A percentile compares a stretch with the other conserved stretches of the same genome.
Evolutionary conservation across 2,113 vertebrate genomes (phyloP).

Genomic region (Hassar affinis): DNA sequence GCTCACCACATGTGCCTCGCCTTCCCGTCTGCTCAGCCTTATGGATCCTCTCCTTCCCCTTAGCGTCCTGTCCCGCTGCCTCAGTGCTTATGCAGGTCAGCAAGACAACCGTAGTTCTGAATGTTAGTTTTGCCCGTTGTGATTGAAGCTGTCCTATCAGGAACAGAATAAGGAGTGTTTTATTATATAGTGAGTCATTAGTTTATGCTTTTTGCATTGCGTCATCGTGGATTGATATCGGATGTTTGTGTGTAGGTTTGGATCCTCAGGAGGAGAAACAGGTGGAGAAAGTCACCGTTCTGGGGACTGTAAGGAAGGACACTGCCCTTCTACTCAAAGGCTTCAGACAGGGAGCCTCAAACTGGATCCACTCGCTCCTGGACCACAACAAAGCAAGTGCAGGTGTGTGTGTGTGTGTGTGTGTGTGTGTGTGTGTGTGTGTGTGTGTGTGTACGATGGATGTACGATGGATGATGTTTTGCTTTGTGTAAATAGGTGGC

Average conservation of each 20-base stretch:
- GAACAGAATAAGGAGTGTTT: not conserved
- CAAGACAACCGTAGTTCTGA: not conserved
- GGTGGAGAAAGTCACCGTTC: constrained; percentile 75
- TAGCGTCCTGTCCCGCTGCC: constrained; percentile 85
- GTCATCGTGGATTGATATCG: not conserved
- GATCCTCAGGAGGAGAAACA: constrained; percentile 69
- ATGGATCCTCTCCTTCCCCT: constrained; percentile 90
- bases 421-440: constrained; percentile 6
- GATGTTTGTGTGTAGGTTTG: constrained; percentile 65
- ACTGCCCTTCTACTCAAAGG: constrained; percentile 78
- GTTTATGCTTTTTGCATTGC: not conserved
- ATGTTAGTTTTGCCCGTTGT: not conserved
- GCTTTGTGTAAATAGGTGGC: not conserved
- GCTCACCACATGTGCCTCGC: constrained; percentile 81
- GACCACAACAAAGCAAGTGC: constrained; percentile 66
- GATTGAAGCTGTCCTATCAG: not conserved
- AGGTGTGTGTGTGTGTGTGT: constrained; percentile 44
- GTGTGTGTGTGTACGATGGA: not conserved
- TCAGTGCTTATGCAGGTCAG: constrained; percentile 84
- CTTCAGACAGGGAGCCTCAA: constrained; percentile 81
- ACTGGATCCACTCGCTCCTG: constrained; percentile 82
- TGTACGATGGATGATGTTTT: not conserved
- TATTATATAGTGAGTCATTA: not conserved
- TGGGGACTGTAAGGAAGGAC: constrained; percentile 78
- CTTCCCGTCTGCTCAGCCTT: constrained; percentile 89